A percentile compares a stretch with the other conserved stretches of the same genome.
Conservation (phyloP, 2,888 invertebrate genomes). For the Trichogramma dendrolimi region DNA sequence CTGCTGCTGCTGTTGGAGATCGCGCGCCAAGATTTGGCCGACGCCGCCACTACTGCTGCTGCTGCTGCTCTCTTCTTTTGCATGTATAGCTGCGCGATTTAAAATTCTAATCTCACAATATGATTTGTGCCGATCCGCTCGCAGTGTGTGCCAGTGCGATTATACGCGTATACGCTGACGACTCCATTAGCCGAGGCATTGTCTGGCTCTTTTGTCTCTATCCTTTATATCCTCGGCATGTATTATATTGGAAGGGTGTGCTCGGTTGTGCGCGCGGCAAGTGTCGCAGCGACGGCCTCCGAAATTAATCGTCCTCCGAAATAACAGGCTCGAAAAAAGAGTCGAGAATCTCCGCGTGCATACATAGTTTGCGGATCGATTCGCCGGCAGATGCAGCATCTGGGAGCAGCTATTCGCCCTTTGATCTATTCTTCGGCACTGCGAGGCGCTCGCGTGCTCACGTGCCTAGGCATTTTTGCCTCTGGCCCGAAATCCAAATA, state of each 20-base stretch:
- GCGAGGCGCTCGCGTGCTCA: background rate
- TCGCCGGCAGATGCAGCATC: too few species aligned
- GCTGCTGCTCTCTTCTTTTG: constrained; percentile 34
- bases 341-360: too few species aligned
- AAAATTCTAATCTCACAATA: constrained; percentile 50
- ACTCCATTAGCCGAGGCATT: constrained; percentile 50
- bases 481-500: background rate
- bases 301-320: too few species aligned
- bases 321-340: too few species aligned
- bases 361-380: too few species aligned
- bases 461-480: background rate
- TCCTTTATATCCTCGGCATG: constrained; percentile 3
- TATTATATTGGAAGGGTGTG: too few species aligned
- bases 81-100: constrained; percentile 39
- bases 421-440: constrained; percentile 22
- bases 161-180: constrained; percentile 47
- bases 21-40: constrained; percentile 42
- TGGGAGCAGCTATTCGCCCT: background rate
- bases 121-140: constrained; percentile 46
- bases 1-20: constrained; percentile 24
- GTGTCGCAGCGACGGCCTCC: too few species aligned
- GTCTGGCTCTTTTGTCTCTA: constrained; percentile 11
- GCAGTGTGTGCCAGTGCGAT: constrained; percentile 41
- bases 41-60: constrained; percentile 35
- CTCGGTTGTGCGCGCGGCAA: too few species aligned